A percentile compares a stretch with the other conserved stretches of the same genome.
Evolutionary conservation across 2,888 invertebrate genomes (phyloP).

Genomic region (Hipparchia semele): DNA sequence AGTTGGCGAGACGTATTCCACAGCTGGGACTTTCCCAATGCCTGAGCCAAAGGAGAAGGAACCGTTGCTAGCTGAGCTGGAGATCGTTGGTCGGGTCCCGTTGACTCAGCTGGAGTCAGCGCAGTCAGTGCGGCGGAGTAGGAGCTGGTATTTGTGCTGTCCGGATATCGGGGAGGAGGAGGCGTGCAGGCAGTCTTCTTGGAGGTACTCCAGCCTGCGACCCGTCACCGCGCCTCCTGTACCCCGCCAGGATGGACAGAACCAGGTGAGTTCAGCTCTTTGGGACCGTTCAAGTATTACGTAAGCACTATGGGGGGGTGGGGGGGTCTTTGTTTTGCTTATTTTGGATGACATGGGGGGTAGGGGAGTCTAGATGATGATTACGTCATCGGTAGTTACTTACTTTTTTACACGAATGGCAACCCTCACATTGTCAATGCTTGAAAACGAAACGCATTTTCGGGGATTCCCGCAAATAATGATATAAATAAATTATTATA

Average conservation of each 20-base stretch:
- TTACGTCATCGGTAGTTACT: no score
- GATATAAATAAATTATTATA: no score
- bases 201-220: slow-evolving; percentile 73
- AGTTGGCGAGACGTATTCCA: slow-evolving; percentile 72
- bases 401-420: no score
- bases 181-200: slow-evolving; percentile 69
- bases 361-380: no score
- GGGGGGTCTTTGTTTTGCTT: no score
- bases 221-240: slow-evolving; percentile 70
- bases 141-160: slow-evolving; percentile 85
- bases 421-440: no score
- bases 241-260: slow-evolving; percentile 60
- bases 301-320: no score
- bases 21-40: slow-evolving; percentile 78
- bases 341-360: no score
- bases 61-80: slow-evolving; percentile 69
- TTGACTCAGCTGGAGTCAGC: slow-evolving; percentile 64
- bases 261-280: slow-evolving; percentile 46
- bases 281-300: no score
- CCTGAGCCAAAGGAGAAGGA: slow-evolving; percentile 76
- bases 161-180: slow-evolving; percentile 73
- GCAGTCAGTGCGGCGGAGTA: slow-evolving; percentile 76
- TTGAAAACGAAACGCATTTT: no score
- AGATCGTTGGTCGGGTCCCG: slow-evolving; percentile 68
- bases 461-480: no score